These are phyloP conservation scores for Sphaeridia pumilis DNA, from an alignment of 2,888 invertebrate genomes.

Conservation along the genomic window DNA sequence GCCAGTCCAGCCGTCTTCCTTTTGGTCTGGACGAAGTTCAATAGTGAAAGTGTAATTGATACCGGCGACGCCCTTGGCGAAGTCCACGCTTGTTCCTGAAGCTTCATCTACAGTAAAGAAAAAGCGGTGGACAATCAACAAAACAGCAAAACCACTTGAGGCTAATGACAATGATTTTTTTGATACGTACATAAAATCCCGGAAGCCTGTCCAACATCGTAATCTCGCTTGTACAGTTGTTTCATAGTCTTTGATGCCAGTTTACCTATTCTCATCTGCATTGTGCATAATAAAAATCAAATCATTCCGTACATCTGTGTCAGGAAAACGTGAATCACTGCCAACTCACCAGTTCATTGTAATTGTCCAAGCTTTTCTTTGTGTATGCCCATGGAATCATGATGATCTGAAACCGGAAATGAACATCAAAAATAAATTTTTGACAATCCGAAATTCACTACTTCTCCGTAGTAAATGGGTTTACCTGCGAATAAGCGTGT, in stretches of 20 bases:
- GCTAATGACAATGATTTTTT: not conserved
- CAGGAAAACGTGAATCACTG: no score
- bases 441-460: not conserved
- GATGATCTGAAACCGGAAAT: conserved; percentile 41
- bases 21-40: conserved; percentile 42
- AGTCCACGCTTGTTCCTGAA: conserved; percentile 41
- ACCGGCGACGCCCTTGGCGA: conserved; percentile 41
- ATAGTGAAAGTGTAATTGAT: conserved; percentile 43
- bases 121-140: not conserved
- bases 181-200: not conserved
- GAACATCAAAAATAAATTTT: not conserved
- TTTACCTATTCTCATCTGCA: no score
- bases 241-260: not conserved
- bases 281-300: no score
- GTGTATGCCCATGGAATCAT: conserved; percentile 51
- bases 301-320: no score
- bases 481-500: conserved; percentile 53
- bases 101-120: not conserved
- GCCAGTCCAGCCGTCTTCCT: conserved; percentile 35
- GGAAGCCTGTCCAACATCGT: not conserved
- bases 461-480: not conserved
- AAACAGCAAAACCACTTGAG: not conserved
- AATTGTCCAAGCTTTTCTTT: conserved; percentile 41
- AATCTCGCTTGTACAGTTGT: not conserved
- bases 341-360: conserved; percentile 43